phyloP scores from a whole-genome alignment of 2,797 vertebrate genomes.

The Iguana delicatissima region DNA sequence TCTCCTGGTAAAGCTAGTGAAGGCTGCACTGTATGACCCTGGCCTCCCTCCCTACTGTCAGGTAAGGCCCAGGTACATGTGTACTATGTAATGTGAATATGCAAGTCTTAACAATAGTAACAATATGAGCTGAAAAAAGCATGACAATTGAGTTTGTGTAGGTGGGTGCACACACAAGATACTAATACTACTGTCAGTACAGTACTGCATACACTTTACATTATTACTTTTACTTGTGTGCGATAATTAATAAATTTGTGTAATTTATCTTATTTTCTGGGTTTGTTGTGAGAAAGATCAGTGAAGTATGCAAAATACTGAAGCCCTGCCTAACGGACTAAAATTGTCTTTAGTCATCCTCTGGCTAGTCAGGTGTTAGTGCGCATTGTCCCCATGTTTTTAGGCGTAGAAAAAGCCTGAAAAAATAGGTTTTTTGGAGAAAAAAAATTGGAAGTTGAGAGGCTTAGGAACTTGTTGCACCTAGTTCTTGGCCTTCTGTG shows the following conservation, averaged over 20 bases:
- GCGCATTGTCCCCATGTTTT: not conserved
- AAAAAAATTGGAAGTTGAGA: not conserved
- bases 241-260: not conserved
- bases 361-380: not conserved
- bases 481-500: not conserved
- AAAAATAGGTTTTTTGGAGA: not conserved
- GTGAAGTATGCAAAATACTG: not conserved
- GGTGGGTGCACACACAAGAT: not conserved
- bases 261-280: not conserved
- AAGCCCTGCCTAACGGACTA: not conserved
- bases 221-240: not conserved
- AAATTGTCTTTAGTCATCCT: not conserved
- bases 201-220: not conserved
- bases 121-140: not conserved
- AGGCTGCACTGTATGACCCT: conserved; percentile 88
- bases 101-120: not conserved
- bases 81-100: not conserved
- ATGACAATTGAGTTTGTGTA: not conserved
- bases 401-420: not conserved
- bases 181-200: not conserved
- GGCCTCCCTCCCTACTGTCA: conserved; percentile 93
- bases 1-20: conserved; percentile 89
- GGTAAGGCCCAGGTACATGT: conserved; percentile 75
- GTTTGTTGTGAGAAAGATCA: not conserved
- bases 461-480: not conserved